Conservation (phyloP, 2,888 invertebrate genomes). For the Trissonchulus latispiculum region DNA sequence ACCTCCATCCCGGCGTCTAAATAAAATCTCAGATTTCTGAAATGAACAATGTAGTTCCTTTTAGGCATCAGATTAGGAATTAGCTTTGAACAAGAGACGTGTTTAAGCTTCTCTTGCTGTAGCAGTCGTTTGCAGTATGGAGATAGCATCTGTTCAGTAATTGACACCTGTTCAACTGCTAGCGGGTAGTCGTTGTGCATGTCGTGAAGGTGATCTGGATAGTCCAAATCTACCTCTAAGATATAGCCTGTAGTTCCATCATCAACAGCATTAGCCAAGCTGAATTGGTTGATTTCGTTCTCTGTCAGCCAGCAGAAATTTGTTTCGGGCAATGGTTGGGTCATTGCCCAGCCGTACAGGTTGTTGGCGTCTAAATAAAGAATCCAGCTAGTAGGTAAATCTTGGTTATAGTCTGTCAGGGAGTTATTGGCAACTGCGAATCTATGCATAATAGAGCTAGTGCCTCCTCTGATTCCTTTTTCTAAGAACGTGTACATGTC, state of each 20-base stretch:
- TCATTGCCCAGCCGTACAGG: too few species aligned
- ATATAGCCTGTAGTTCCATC: neutral
- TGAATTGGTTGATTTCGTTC: too few species aligned
- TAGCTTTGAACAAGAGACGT: neutral
- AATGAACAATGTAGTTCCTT: neutral
- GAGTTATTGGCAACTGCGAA: too few species aligned
- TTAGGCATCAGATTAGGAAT: neutral
- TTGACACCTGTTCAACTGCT: neutral
- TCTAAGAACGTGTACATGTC: too few species aligned
- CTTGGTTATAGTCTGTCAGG: too few species aligned
- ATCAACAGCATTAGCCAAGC: too few species aligned
- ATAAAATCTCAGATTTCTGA: neutral
- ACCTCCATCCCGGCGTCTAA: neutral
- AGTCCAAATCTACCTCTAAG: slow-evolving; percentile 1
- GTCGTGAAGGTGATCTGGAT: neutral
- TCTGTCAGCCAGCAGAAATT: too few species aligned
- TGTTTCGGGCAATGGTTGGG: too few species aligned
- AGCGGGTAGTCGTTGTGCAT: slow-evolving; percentile 5
- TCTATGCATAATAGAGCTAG: too few species aligned
- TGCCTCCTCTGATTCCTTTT: too few species aligned
- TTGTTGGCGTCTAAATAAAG: too few species aligned
- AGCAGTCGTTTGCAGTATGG: neutral
- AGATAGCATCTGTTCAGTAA: neutral
- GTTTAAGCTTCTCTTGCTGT: neutral
- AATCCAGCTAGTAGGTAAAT: too few species aligned